Percentiles rank a stretch among this genome's conserved stretches.
These are phyloP conservation scores for Watsonalla binaria DNA, from an alignment of 2,888 invertebrate genomes.

Conservation along the genomic window DNA sequence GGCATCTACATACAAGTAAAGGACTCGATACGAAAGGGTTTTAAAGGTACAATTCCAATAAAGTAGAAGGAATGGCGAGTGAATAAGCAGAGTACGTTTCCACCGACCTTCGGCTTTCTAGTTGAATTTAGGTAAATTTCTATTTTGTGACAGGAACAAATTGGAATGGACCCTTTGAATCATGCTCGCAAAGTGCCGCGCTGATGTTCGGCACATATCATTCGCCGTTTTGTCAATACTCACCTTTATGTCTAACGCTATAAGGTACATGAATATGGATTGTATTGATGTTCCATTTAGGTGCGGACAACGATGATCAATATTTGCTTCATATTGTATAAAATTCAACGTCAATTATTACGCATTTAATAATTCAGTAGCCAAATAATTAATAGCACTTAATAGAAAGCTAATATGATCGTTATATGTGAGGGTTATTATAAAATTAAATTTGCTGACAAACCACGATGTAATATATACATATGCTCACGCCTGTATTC, in stretches of 20 bases:
- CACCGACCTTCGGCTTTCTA: slow-evolving; percentile 42
- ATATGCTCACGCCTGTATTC: too few species aligned
- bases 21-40: slow-evolving; percentile 51
- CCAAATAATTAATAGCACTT: too few species aligned
- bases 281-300: neutral
- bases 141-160: slow-evolving; percentile 58
- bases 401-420: too few species aligned
- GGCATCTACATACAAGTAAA: slow-evolving; percentile 48
- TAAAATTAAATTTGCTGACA: too few species aligned
- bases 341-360: too few species aligned
- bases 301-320: neutral
- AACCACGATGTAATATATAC: too few species aligned
- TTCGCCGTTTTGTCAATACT: neutral
- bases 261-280: neutral
- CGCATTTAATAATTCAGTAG: too few species aligned
- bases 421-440: too few species aligned
- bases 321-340: neutral
- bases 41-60: slow-evolving; percentile 65
- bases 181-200: slow-evolving; percentile 16
- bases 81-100: slow-evolving; percentile 49
- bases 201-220: slow-evolving; percentile 2
- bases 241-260: slow-evolving; percentile 10
- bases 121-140: slow-evolving; percentile 56
- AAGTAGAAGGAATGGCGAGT: slow-evolving; percentile 48
- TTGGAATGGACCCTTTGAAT: slow-evolving; percentile 48